These are phyloP conservation scores for Acleris laterana DNA, from an alignment of 2,888 invertebrate genomes.

Conservation along the genomic window DNA sequence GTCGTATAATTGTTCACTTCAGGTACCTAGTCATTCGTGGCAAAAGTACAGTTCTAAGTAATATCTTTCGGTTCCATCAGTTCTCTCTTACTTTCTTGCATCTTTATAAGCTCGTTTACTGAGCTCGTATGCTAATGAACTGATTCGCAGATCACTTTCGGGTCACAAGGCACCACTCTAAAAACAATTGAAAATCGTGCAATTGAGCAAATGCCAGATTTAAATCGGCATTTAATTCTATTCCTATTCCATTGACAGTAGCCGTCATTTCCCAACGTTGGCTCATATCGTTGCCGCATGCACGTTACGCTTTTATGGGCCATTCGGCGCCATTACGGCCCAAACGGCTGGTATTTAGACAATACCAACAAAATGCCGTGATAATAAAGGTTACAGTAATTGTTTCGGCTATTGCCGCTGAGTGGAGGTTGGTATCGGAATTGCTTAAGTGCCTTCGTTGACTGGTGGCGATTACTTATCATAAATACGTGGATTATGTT, in stretches of 20 bases:
- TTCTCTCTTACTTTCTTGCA: no score
- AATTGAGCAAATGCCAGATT: constrained; percentile 20
- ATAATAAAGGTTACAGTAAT: constrained; percentile 26
- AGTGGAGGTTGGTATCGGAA: constrained; percentile 2
- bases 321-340: constrained; percentile 24
- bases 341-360: constrained; percentile 32
- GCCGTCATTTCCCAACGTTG: constrained; percentile 10
- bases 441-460: neutral
- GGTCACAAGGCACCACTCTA: neutral
- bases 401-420: constrained; percentile 9
- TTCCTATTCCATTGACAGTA: constrained; percentile 16
- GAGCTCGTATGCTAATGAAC: no score
- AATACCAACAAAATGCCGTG: constrained; percentile 22
- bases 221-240: constrained; percentile 17
- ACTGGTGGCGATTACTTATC: no score
- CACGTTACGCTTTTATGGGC: constrained; percentile 31
- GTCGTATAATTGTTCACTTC: no score
- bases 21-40: no score
- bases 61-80: no score
- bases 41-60: no score
- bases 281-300: constrained; percentile 27
- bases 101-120: no score
- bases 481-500: no score
- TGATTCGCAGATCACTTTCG: neutral
- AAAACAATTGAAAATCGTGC: constrained; percentile 24